Evolutionary conservation across 2,797 vertebrate genomes (phyloP), one percentile per base, ranked within the genome.

Genomic region (Sparidentex hasta): DNA sequence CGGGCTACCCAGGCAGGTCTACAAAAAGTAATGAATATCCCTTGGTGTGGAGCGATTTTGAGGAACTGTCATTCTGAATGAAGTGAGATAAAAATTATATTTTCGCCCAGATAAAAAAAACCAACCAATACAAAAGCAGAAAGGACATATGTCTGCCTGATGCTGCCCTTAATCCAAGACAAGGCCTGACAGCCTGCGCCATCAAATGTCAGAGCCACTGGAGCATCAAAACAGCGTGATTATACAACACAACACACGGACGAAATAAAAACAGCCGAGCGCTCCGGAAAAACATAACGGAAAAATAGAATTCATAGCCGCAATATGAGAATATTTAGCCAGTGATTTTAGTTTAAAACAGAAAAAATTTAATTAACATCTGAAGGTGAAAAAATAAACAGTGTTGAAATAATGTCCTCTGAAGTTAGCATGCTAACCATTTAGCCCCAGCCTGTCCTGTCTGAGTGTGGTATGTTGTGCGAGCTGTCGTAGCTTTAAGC

Each of bases 1-100:
- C 92, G 93, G 92, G 91, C 92, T 94, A 93, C 93, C 92, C 94
- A 93, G 94, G 91, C 92, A 90, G 92, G 87, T 91, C 88, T 86
- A 95, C 94, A 94, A 95, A 95, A 95, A 94, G 93, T 94, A 94
- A 95, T 95, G 94, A 96, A 95, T 95, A 95, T 95, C 93, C 94
- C 90, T 94, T 82, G 91, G 93, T 95, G 91, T 94, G 92, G 88
- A 91, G 94, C 89, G 89, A 94, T 94, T 95, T 93, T 93, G 92
- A 95, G 93, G 92, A 95, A 94, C 93, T 95, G 93, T 95, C 94
- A 95, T 91, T 93, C 92, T 94, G 94, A 95, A 95, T 96, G 93
- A 95, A 94, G 93, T 91, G 91, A 95, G 93, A 96, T 95, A 94
- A 96, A 95, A 95, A 93, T 94, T 95, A 95, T 95, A 95, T 95